A percentile compares a stretch with the other conserved stretches of the same genome.
Conservation (phyloP, 2,797 vertebrate species). For the Clarias laeviceps region DNA sequence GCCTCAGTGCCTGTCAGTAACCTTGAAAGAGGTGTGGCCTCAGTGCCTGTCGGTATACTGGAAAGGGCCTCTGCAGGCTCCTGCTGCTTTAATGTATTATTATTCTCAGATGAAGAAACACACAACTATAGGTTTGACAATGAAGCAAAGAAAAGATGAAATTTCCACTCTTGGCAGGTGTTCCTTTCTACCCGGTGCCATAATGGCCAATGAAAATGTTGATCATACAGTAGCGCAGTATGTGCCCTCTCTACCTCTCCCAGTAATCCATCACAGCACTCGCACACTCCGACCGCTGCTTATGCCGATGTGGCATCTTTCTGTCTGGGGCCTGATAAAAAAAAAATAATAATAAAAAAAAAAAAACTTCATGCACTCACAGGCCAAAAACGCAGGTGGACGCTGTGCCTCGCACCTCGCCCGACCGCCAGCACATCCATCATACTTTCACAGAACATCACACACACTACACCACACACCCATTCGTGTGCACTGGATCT, state of each 20-base stretch:
- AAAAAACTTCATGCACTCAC: background rate
- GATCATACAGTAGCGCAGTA: background rate
- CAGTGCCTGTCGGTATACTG: background rate
- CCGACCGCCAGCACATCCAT: constrained; percentile 58
- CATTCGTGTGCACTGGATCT: constrained; percentile 54
- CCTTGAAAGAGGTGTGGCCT: background rate
- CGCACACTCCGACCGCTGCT: constrained; percentile 36
- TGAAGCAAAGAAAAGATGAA: background rate
- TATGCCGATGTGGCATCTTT: constrained; percentile 49
- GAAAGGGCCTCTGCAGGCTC: background rate
- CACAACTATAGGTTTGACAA: background rate
- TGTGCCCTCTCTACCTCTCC: constrained; percentile 5
- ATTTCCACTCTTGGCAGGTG: background rate
- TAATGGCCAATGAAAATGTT: constrained; percentile 14
- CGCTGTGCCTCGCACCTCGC: constrained; percentile 27
- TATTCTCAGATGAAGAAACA: background rate
- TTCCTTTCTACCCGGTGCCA: background rate
- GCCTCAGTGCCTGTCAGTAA: background rate
- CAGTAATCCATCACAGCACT: constrained; percentile 42
- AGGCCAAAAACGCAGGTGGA: constrained; percentile 52
- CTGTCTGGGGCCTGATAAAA: constrained; percentile 35
- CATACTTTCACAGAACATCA: constrained; percentile 61
- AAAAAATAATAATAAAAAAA: background rate
- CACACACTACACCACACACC: constrained; percentile 10
- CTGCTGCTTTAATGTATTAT: background rate